phyloP scores from a whole-genome alignment of 1,140 invertebrate genomes.

The Leptinotarsa texana region DNA sequence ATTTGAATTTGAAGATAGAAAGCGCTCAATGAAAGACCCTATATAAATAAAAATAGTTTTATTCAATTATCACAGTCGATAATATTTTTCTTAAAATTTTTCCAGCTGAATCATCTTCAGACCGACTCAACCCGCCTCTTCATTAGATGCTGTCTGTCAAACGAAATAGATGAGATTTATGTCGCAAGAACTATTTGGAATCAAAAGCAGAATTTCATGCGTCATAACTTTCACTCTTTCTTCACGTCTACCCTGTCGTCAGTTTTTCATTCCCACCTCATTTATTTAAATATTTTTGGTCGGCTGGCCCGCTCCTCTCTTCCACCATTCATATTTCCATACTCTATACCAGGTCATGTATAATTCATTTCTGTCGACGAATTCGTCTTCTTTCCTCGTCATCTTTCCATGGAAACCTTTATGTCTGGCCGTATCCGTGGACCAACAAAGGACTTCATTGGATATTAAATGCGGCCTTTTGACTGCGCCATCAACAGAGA shows the following conservation, averaged over 20 bases:
- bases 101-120: too few species aligned
- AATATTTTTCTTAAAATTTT: too few species aligned
- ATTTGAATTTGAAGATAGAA: too few species aligned
- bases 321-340: conserved; percentile 43
- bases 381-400: not conserved
- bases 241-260: not conserved
- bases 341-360: conserved; percentile 45
- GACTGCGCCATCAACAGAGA: conserved; percentile 8
- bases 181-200: too few species aligned
- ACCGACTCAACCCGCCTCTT: too few species aligned
- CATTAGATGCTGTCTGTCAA: too few species aligned
- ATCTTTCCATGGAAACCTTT: conserved; percentile 25
- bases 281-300: conserved; percentile 4
- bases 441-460: conserved; percentile 20
- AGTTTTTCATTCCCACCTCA: conserved; percentile 5
- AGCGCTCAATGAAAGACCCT: too few species aligned
- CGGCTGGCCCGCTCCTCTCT: conserved; percentile 22
- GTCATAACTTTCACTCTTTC: not conserved
- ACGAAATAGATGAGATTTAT: too few species aligned
- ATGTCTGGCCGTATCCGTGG: conserved; percentile 13
- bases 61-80: too few species aligned
- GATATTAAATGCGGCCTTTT: conserved; percentile 21
- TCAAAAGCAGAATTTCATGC: too few species aligned
- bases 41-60: too few species aligned
- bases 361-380: conserved; percentile 45